Conservation (phyloP, 2,888 invertebrate species). For the Idaea aversata region DNA sequence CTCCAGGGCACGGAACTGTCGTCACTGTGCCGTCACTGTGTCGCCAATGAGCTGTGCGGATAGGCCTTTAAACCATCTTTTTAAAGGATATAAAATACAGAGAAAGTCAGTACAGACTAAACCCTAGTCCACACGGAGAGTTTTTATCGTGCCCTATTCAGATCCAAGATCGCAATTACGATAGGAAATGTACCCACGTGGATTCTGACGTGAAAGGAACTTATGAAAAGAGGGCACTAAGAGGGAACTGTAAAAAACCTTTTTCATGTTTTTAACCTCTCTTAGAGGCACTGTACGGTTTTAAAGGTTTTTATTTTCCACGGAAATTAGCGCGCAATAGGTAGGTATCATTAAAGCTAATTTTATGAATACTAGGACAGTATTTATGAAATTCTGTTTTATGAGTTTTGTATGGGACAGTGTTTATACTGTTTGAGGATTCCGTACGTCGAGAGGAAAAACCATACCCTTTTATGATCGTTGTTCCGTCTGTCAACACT, state of each 20-base stretch:
- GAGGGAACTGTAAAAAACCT: constrained; percentile 16
- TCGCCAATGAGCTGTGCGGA: too few species aligned
- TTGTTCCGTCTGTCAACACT: too few species aligned
- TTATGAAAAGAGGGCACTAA: constrained; percentile 9
- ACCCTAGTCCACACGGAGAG: not conserved
- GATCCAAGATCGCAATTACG: constrained; percentile 26
- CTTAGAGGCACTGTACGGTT: not conserved
- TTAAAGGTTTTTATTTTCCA: not conserved
- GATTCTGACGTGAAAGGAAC: constrained; percentile 22
- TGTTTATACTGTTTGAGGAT: too few species aligned
- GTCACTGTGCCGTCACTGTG: too few species aligned
- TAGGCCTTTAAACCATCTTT: not conserved
- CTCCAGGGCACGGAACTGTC: too few species aligned
- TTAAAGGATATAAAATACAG: not conserved
- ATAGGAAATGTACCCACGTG: constrained; percentile 15
- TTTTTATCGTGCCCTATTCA: constrained; percentile 17
- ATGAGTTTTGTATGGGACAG: too few species aligned
- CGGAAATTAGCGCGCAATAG: not conserved
- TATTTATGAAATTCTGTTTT: too few species aligned
- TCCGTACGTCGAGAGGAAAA: too few species aligned
- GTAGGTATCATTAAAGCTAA: not conserved
- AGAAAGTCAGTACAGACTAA: not conserved
- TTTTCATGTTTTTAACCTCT: constrained; percentile 18
- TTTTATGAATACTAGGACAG: not conserved
- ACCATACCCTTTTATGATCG: too few species aligned